phyloP scores from a whole-genome alignment of 2,113 vertebrate species.

The Dicrurus megarhynchus region DNA sequence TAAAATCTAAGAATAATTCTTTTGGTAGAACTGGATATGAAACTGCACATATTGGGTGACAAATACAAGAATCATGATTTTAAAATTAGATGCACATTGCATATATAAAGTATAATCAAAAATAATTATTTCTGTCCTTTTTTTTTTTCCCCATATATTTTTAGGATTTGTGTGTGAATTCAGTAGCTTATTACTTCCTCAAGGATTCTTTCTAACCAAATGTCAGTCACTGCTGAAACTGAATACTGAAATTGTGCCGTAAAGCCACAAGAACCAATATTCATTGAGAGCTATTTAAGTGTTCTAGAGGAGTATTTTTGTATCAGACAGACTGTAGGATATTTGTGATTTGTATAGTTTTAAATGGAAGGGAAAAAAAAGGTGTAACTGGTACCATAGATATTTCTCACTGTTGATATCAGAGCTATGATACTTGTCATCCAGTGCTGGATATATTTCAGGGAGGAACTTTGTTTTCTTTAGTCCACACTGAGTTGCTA shows the following conservation, averaged over 20 bases:
- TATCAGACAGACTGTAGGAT: neutral
- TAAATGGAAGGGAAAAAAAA: neutral
- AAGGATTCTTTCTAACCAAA: slow-evolving; percentile 20
- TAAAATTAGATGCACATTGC: neutral
- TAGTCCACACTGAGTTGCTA: neutral
- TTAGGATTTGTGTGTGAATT: neutral
- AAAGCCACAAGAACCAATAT: slow-evolving; percentile 52
- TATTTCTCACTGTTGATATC: neutral
- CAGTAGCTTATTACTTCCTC: slow-evolving; percentile 26
- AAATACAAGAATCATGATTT: neutral
- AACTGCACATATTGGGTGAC: neutral
- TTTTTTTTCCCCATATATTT: neutral
- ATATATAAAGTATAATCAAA: neutral
- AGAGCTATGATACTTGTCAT: neutral
- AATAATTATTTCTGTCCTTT: neutral
- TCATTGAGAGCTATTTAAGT: slow-evolving; percentile 37
- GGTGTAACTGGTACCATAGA: neutral
- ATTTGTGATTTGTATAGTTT: slow-evolving; percentile 28
- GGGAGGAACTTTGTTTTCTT: neutral
- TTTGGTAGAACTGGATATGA: neutral
- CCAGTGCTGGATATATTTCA: neutral
- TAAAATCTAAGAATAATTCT: neutral
- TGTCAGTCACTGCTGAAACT: slow-evolving; percentile 3
- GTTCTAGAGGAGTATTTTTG: slow-evolving; percentile 18
- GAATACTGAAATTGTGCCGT: slow-evolving; percentile 19